Evolutionary conservation across 2,797 vertebrate species (phyloP).

Genomic region (Anisognathus igniventris): DNA sequence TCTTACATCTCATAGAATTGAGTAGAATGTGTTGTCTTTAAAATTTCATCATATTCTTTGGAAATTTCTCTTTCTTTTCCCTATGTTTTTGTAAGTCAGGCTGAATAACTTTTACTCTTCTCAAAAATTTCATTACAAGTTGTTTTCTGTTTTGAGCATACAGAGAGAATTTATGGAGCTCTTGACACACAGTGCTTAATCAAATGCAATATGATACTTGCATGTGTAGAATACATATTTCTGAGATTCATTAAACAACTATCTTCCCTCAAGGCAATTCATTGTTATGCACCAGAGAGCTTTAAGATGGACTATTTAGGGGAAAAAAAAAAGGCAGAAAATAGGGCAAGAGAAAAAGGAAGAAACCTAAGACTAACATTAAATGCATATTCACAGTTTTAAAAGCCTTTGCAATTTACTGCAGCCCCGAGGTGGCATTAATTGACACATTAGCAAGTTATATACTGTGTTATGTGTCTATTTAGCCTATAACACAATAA

Average conservation of each 20-base stretch:
- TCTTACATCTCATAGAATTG: background rate
- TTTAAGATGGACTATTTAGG: slow-evolving; percentile 9
- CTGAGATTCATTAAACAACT: slow-evolving; percentile 55
- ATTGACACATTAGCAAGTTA: slow-evolving; percentile 66
- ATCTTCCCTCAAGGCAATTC: slow-evolving; percentile 42
- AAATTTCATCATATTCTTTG: background rate
- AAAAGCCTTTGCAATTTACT: slow-evolving; percentile 59
- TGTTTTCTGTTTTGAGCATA: background rate
- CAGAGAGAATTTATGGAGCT: background rate
- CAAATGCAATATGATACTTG: slow-evolving; percentile 17
- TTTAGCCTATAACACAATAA: slow-evolving; percentile 58
- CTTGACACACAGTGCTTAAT: background rate
- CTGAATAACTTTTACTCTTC: background rate
- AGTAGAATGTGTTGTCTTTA: background rate
- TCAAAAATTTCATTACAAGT: background rate
- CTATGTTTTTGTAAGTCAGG: background rate
- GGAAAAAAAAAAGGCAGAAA: background rate
- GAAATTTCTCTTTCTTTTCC: background rate
- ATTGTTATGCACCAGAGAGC: slow-evolving; percentile 54
- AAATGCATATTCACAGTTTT: slow-evolving; percentile 62
- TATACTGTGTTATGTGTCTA: slow-evolving; percentile 51
- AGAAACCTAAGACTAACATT: slow-evolving; percentile 30
- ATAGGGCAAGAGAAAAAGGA: background rate
- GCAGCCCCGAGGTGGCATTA: slow-evolving; percentile 51
- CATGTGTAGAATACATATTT: slow-evolving; percentile 11